Evolutionary conservation across 2,113 vertebrate genomes (phyloP).

Genomic region (Heterocephalus glaber): DNA sequence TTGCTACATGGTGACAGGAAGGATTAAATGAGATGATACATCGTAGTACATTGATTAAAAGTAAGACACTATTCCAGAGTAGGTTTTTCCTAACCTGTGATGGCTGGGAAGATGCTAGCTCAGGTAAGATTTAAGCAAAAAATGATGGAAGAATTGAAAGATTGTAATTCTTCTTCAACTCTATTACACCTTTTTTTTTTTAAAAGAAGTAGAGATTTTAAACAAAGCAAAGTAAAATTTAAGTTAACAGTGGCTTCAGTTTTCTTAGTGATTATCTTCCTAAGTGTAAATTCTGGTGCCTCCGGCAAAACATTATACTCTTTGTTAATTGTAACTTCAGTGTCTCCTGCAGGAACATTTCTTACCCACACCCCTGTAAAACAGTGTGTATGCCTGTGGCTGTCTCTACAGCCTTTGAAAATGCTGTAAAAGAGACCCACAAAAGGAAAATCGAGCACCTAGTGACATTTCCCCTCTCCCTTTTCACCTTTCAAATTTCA

Average conservation of each 20-base stretch:
- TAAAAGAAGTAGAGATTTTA: not conserved
- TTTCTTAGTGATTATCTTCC: not conserved
- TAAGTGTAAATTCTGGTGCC: conserved; percentile 39
- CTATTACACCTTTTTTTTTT: not conserved
- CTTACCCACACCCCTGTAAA: conserved; percentile 11
- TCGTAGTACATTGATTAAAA: not conserved
- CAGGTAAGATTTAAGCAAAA: not conserved
- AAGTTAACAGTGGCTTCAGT: not conserved
- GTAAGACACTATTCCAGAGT: not conserved
- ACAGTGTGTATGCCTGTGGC: not conserved
- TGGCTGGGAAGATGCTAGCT: not conserved
- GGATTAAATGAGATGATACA: not conserved
- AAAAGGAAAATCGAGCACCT: conserved; percentile 29
- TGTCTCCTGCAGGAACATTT: not conserved
- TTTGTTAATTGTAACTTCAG: conserved; percentile 56
- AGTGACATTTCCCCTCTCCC: not conserved
- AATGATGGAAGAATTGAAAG: not conserved
- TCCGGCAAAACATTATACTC: conserved; percentile 16
- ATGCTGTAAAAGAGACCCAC: conserved; percentile 47
- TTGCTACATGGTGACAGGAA: not conserved
- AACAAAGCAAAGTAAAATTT: not conserved
- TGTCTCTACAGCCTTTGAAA: conserved; percentile 57
- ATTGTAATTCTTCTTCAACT: not conserved
- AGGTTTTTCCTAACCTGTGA: not conserved
- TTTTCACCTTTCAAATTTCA: conserved; percentile 63